These are phyloP conservation scores for Pogona vitticeps DNA, from an alignment of 2,113 vertebrate genomes.

Conservation along the genomic window DNA sequence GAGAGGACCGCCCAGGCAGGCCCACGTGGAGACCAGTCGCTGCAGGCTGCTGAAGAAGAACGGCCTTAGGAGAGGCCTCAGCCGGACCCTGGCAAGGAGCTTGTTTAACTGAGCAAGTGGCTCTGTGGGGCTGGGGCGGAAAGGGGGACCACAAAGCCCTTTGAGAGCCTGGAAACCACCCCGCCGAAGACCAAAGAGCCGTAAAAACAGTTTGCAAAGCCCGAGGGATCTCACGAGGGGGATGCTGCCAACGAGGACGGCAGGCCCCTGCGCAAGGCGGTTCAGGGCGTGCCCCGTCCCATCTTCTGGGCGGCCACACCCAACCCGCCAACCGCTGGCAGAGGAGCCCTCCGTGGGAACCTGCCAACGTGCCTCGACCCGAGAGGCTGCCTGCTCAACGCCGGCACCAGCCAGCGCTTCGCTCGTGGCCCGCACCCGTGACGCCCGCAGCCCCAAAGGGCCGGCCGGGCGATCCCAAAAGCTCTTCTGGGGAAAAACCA, in stretches of 20 bases:
- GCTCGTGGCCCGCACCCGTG: neutral
- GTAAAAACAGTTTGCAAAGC: neutral
- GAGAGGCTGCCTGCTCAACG: neutral
- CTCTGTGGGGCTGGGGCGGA: too few relatives aligned
- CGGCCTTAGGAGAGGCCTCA: too few relatives aligned
- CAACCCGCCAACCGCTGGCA: neutral
- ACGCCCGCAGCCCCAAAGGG: neutral
- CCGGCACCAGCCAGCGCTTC: neutral
- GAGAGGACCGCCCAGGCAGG: too few relatives aligned
- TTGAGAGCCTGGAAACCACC: neutral
- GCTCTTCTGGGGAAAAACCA: neutral
- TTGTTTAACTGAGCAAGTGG: too few relatives aligned
- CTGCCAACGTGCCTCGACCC: neutral
- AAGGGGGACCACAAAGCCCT: neutral
- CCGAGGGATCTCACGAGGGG: neutral
- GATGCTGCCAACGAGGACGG: too few relatives aligned
- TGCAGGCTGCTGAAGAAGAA: too few relatives aligned
- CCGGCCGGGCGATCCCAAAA: too few relatives aligned
- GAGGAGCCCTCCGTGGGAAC: neutral
- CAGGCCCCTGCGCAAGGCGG: too few relatives aligned
- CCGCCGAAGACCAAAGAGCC: neutral
- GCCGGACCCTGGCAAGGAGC: too few relatives aligned
- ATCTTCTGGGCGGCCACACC: neutral
- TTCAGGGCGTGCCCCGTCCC: neutral
- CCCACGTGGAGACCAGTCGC: too few relatives aligned